Base-by-base conservation (phyloP, 2,888 invertebrate genomes). In the Lutraria lutraria region DNA sequence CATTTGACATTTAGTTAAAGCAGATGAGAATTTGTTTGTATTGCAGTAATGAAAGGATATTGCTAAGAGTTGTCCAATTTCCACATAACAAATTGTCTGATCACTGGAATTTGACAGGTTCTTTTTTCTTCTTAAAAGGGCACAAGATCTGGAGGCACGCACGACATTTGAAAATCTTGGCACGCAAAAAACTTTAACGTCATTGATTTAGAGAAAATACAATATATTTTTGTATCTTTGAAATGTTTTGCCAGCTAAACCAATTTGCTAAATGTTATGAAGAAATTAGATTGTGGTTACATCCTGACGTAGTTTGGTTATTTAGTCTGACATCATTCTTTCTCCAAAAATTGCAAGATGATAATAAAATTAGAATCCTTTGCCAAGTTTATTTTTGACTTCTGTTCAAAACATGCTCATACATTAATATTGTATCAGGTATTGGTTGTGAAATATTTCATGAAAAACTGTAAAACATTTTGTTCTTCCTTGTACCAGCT, bases 51-150 rank as follows among this genome's bases (percentile, higher is more conserved):
- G 80, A 76, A 60, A 60, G 80, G 85, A 85, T 79, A 85, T 85
- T 80, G 56, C 10, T n/a, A 16, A 54, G 56, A 29, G 53, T 80
- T 25, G 34, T 80, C 79, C 54, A 85, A 85, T 85, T 85, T 85
- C 85, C 85, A 79, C 72, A 56, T 15, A 85, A 85, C 80, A 85
- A 85, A 85, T 85, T 43, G 56, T 56, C 80, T 60, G 54, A 54
- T 60, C 19, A 56, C 3, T 60, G 54, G 60, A 80, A 60, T 85
- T 85, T 80, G 85, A 85, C 85, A 60, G 85, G 15, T 76, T 76
- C 0, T 76, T 76, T 63, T 76, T 76, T 34, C 34, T 34, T 34
- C 31, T 31, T 34, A 31, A 34, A 56, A 31, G 76, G 29, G 76
- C 76, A 76, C 29, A 16, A 76, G 29, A 34, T 76, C 19, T 34